Evolutionary conservation across 2,797 vertebrate species (phyloP).

Genomic region (Adelosebastes latens): DNA sequence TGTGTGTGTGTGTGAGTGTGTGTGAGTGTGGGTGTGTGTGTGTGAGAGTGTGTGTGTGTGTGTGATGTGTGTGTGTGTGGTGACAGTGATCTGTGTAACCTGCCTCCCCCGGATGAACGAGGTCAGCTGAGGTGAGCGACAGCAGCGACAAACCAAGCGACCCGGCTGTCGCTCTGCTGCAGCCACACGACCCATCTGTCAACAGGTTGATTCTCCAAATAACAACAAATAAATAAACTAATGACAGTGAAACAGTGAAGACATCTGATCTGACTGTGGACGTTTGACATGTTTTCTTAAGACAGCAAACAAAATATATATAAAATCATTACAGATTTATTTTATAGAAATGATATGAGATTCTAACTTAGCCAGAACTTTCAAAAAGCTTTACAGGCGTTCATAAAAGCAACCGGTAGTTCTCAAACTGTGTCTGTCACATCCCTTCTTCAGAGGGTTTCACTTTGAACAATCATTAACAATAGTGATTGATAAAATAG

Average conservation of each 20-base stretch:
- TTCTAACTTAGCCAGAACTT: too few species aligned
- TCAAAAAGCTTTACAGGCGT: too few species aligned
- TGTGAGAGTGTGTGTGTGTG: not conserved
- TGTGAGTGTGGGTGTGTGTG: not conserved
- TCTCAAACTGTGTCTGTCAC: not conserved
- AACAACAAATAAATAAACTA: not conserved
- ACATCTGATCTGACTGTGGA: not conserved
- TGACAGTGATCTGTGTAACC: constrained; percentile 17
- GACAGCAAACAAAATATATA: not conserved
- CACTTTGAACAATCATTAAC: not conserved
- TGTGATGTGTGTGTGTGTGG: not conserved
- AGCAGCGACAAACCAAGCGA: not conserved
- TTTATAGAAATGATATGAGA: too few species aligned
- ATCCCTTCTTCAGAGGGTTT: not conserved
- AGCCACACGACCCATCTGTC: not conserved
- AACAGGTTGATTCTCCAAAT: not conserved
- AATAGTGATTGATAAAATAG: not conserved
- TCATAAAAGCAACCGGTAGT: not conserved
- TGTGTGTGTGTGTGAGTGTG: not conserved
- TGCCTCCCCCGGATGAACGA: not conserved
- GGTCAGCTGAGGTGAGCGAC: constrained; percentile 47
- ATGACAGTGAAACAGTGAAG: not conserved
- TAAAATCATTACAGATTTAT: too few species aligned
- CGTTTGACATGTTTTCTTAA: not conserved
- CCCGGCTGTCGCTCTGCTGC: not conserved